Conservation (phyloP, 2,888 invertebrate genomes). For the Mesopsocus fuscifrons region DNA sequence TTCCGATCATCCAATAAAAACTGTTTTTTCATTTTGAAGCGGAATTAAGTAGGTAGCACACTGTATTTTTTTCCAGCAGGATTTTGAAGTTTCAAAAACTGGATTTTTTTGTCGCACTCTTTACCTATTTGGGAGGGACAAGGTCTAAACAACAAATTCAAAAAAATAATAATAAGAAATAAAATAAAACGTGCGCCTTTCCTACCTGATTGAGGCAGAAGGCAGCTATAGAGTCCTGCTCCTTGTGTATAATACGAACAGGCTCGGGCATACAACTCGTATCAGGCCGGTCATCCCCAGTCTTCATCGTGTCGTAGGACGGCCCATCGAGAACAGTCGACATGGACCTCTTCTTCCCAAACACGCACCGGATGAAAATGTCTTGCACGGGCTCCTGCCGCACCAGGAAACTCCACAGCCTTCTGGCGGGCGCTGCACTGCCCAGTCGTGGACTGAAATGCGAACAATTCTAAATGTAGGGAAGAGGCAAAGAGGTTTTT, state of each 20-base stretch:
- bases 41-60: background rate
- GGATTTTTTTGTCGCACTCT: too few species aligned
- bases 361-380: slow-evolving; percentile 87
- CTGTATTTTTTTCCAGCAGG: too few species aligned
- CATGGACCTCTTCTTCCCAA: slow-evolving; percentile 51
- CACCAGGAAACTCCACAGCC: slow-evolving; percentile 87
- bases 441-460: slow-evolving; percentile 35
- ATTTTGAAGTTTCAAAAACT: too few species aligned
- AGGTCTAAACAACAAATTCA: too few species aligned
- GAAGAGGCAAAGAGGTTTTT: background rate
- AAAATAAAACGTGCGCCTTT: too few species aligned
- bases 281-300: background rate
- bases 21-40: slow-evolving; percentile 1
- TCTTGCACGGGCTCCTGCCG: slow-evolving; percentile 85
- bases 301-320: slow-evolving; percentile 4
- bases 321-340: slow-evolving; percentile 25
- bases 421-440: slow-evolving; percentile 53
- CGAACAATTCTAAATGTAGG: background rate
- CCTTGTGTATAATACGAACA: slow-evolving; percentile 93
- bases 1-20: background rate
- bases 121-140: too few species aligned
- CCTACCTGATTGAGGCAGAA: slow-evolving; percentile 90
- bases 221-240: slow-evolving; percentile 93
- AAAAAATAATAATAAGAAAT: too few species aligned
- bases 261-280: slow-evolving; percentile 42